These are phyloP conservation scores for Xanthia togata DNA, from an alignment of 2,888 invertebrate genomes.

Conservation along the genomic window DNA sequence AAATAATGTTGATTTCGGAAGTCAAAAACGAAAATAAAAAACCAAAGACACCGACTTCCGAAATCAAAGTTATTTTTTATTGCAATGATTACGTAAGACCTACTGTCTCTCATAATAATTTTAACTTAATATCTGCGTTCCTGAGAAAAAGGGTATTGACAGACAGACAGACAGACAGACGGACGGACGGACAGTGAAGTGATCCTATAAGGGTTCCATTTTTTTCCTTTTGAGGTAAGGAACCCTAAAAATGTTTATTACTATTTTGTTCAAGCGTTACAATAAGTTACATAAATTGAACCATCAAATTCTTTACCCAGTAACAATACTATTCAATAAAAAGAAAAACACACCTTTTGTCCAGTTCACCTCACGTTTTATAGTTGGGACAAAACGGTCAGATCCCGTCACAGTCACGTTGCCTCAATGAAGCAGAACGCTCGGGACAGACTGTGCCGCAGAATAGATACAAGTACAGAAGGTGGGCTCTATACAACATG, in stretches of 20 bases:
- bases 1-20: no score
- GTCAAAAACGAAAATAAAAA: no score
- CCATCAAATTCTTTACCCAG: constrained; percentile 10
- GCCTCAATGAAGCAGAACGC: constrained; percentile 62
- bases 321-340: constrained; percentile 38
- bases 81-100: no score
- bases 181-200: no score
- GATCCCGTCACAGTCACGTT: constrained; percentile 57
- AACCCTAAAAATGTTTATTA: background rate
- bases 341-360: constrained; percentile 38
- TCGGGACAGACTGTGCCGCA: constrained; percentile 6
- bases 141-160: no score
- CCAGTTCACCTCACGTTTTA: constrained; percentile 45
- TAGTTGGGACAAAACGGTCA: constrained; percentile 42
- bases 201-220: no score
- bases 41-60: no score
- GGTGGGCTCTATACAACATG: background rate
- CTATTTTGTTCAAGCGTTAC: background rate
- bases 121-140: no score
- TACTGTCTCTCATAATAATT: no score
- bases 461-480: background rate
- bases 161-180: no score
- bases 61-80: no score
- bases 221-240: no score
- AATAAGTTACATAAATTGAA: background rate